Percentiles rank a stretch among this genome's conserved stretches.
Evolutionary conservation across 1,140 invertebrate species (phyloP).

Genomic region (Zaprionus ghesquierei): DNA sequence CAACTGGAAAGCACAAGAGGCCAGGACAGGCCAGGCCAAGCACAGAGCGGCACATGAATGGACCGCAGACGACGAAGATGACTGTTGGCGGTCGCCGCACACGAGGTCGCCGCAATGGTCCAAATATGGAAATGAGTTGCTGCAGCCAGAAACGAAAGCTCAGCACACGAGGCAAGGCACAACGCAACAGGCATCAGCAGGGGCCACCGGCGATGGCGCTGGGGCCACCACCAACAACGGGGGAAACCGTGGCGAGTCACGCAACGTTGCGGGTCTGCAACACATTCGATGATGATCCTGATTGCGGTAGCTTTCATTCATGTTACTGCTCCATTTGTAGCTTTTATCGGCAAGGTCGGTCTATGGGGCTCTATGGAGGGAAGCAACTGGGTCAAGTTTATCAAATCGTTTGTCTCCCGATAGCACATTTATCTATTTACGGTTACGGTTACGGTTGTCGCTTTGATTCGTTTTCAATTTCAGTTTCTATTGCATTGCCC

Average conservation of each 20-base stretch:
- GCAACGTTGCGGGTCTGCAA: constrained; percentile 32
- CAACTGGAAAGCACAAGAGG: constrained; percentile 12
- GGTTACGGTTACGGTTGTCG: constrained; percentile 2
- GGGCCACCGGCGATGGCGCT: not conserved
- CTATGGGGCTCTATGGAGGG: not conserved
- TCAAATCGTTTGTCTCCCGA: constrained; percentile 28
- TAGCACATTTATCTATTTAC: constrained; percentile 58
- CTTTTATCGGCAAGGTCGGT: constrained; percentile 29
- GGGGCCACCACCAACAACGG: not conserved
- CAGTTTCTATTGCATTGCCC: constrained; percentile 18
- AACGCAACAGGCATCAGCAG: not conserved
- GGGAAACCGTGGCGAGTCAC: constrained; percentile 20
- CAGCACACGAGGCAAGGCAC: constrained; percentile 26
- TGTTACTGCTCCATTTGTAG: constrained; percentile 1
- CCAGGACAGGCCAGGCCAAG: not conserved
- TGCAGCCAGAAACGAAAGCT: constrained; percentile 59
- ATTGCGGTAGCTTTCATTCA: constrained; percentile 24
- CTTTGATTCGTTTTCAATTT: constrained; percentile 14
- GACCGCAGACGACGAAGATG: constrained; percentile 11
- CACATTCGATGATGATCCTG: constrained; percentile 25
- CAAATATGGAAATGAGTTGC: constrained; percentile 77
- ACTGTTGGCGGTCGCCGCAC: constrained; percentile 74
- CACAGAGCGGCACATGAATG: constrained; percentile 40
- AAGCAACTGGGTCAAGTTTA: constrained; percentile 70
- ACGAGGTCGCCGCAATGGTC: constrained; percentile 53